Base-by-base conservation (phyloP, 2,888 invertebrate species). In the Cerastis rubricosa region DNA sequence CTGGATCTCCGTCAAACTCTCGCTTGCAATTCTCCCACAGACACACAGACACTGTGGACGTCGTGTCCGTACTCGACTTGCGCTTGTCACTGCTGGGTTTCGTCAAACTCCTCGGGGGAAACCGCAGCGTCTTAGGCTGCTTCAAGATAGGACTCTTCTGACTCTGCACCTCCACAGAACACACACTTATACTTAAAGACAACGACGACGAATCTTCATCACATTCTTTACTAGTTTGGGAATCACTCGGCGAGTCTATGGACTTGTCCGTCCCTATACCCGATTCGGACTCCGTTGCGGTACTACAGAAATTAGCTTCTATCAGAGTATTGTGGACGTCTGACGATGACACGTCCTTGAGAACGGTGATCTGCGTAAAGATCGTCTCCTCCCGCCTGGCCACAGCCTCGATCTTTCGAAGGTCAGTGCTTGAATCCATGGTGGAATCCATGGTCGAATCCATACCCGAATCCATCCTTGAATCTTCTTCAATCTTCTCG, bases 11-110 rank as follows among this genome's bases (percentile, higher is more conserved):
- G 85, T 98, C 98, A 89, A 98, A 98, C 92, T 97, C 97, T 89
- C 97, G 97, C 89, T 97, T 97, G 95, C 99, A 99, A 91, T 98
- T 98, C 92, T 98, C 97, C 99, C 99, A 99, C 86, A 98, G 97
- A 92, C 99, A 99, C 78, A 97, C 95, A 67, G 97, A 97, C 70
- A 97, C 97, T 85, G 90, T 97, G 87, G 94, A 91, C 4, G 97
- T 96, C 25, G 97, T 97, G 66, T 97, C 94, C 1, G 95, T 93
- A 80, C 95, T 95, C 40, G 95, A 94, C 73, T 88, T 94, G 85
- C 96, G 91, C 87, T 94, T 89, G 74, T 93, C 91, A 81, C 89
- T 94, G 72, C 93, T 92, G 40, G 93, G 87, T 92, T 93, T 96
- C 72, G 87, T 92, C 90, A 93, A 92, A 85, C 93, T 96, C 88